Evolutionary conservation across 2,888 invertebrate genomes (phyloP).

Genomic region (Drosophila atripex): DNA sequence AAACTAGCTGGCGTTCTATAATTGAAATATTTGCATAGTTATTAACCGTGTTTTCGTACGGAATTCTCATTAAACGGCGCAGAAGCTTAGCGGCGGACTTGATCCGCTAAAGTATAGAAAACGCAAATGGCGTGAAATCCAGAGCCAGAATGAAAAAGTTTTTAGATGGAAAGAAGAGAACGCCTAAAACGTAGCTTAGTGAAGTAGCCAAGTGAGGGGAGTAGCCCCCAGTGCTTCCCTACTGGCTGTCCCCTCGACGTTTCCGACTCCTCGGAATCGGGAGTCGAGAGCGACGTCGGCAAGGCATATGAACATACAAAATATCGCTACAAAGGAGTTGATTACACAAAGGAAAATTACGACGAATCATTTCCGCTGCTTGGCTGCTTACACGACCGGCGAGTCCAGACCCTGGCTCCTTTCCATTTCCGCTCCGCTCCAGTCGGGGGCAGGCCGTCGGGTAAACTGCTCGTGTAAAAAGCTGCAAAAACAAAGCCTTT

Average conservation of each 20-base stretch:
- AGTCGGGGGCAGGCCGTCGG: conserved; percentile 21
- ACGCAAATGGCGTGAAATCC: conserved; percentile 29
- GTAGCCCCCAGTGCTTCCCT: conserved; percentile 24
- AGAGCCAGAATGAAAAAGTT: conserved; percentile 32
- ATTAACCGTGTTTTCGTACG: conserved; percentile 49
- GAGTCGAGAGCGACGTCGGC: conserved; percentile 51
- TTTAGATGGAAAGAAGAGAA: conserved; percentile 24
- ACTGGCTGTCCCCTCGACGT: conserved; percentile 7
- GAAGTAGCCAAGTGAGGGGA: conserved; percentile 16
- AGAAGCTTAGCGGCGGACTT: conserved; percentile 19
- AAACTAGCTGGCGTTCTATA: conserved; percentile 43
- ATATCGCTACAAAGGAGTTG: conserved; percentile 81
- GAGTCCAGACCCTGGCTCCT: conserved; percentile 45
- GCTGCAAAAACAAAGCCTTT: conserved; percentile 68
- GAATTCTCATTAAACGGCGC: conserved; percentile 40
- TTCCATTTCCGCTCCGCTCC: not conserved
- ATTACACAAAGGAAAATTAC: conserved; percentile 84
- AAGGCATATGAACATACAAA: conserved; percentile 79
- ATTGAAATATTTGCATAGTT: conserved; percentile 74
- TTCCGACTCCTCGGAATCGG: conserved; percentile 27
- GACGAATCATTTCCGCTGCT: conserved; percentile 83
- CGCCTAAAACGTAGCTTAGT: conserved; percentile 51
- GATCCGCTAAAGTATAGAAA: conserved; percentile 32
- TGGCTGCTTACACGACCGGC: conserved; percentile 79
- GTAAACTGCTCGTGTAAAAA: conserved; percentile 70